phyloP scores from a whole-genome alignment of 1,140 invertebrate species.

The Heliothis subflexa region DNA sequence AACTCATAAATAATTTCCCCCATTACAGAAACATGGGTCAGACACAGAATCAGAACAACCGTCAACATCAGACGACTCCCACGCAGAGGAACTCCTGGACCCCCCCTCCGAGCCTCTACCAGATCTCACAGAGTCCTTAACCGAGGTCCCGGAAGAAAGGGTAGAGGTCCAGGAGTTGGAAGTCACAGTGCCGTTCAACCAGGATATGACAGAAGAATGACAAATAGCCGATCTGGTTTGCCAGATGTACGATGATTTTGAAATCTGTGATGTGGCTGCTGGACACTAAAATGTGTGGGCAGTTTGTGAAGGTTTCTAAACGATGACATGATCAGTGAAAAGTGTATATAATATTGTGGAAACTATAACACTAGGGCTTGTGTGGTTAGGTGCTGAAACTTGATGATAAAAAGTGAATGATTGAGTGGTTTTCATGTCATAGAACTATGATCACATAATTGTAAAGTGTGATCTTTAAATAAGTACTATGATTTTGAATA shows the following conservation, averaged over 20 bases:
- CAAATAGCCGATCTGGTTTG: slow-evolving; percentile 1
- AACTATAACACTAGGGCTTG: no score
- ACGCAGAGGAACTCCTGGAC: slow-evolving; percentile 25
- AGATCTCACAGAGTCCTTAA: neutral
- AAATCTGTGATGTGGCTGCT: neutral
- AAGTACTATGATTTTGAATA: no score
- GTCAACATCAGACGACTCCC: slow-evolving; percentile 57
- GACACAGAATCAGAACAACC: slow-evolving; percentile 62
- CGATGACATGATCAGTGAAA: neutral
- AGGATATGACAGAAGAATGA: slow-evolving; percentile 9
- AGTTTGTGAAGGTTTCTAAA: no score
- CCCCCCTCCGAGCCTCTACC: neutral
- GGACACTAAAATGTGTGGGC: no score
- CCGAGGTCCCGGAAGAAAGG: neutral
- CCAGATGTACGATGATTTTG: slow-evolving; percentile 18
- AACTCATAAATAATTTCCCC: slow-evolving; percentile 23
- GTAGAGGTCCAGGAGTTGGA: neutral
- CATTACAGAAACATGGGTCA: slow-evolving; percentile 68
- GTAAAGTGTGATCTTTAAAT: no score
- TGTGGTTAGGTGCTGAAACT: no score
- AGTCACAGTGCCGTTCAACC: neutral
- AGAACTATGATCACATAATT: no score
- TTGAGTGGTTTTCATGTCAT: no score
- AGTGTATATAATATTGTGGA: neutral
- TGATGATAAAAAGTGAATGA: no score